Evolutionary conservation across 2,113 vertebrate species (phyloP).

Genomic region (Lophotis ruficrista): DNA sequence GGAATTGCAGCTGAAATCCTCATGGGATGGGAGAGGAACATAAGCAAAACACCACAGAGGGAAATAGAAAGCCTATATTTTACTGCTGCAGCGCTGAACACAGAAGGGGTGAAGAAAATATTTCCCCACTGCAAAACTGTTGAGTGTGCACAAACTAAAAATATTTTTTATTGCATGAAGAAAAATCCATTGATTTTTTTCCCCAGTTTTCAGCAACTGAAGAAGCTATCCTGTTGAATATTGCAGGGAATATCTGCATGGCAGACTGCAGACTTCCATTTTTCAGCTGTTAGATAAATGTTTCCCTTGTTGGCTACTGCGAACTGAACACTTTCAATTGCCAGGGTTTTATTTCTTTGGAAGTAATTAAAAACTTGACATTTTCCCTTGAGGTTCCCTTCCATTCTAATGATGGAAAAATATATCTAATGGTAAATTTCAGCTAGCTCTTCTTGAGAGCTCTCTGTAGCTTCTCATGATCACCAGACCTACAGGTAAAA

Average conservation of each 20-base stretch:
- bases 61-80: not conserved
- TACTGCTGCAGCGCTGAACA: not conserved
- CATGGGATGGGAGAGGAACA: not conserved
- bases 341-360: not conserved
- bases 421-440: not conserved
- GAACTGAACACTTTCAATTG: not conserved
- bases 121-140: not conserved
- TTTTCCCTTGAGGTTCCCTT: not conserved
- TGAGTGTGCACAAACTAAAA: not conserved
- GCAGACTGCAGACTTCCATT: not conserved
- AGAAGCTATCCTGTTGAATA: not conserved
- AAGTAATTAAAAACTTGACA: slow-evolving; percentile 13
- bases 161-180: not conserved
- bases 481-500: not conserved
- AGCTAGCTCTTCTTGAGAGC: not conserved
- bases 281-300: not conserved
- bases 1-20: not conserved
- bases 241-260: not conserved
- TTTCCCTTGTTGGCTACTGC: not conserved
- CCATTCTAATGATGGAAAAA: not conserved
- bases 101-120: not conserved
- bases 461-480: not conserved
- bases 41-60: not conserved
- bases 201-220: not conserved
- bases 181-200: not conserved